Evolutionary conservation across 1,140 invertebrate species (phyloP).

Genomic region (Augochlora pura): DNA sequence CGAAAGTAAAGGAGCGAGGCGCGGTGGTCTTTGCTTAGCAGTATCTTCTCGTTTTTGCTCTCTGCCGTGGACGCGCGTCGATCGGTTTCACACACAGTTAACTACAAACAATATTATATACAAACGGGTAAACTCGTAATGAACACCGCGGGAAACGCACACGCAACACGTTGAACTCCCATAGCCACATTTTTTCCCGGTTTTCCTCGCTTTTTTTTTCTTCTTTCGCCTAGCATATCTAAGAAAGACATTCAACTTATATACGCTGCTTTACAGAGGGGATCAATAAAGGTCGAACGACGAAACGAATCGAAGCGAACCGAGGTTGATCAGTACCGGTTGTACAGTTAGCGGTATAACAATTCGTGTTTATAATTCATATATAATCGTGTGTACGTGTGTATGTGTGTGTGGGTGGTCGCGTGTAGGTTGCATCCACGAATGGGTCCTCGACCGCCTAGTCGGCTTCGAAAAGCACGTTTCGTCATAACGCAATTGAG

Average conservation of each 20-base stretch:
- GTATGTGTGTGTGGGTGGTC: background rate
- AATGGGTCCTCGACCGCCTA: constrained; percentile 49
- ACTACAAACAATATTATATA: constrained; percentile 21
- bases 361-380: too few species aligned
- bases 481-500: constrained; percentile 60
- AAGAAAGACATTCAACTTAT: constrained; percentile 1
- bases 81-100: background rate
- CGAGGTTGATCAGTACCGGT: background rate
- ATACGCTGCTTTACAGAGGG: background rate
- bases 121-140: constrained; percentile 10
- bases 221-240: background rate
- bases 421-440: constrained; percentile 28
- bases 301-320: constrained; percentile 20
- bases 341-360: too few species aligned
- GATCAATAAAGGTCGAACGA: background rate
- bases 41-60: constrained; percentile 13
- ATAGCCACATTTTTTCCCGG: too few species aligned
- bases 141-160: constrained; percentile 32
- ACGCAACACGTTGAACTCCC: background rate
- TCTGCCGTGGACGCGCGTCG: background rate
- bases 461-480: constrained; percentile 49
- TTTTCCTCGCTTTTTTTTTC: too few species aligned
- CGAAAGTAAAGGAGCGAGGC: constrained; percentile 18
- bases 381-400: background rate
- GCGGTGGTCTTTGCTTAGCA: background rate